phyloP scores from a whole-genome alignment of 1,140 invertebrate species.

The Bradynema listronoti region DNA sequence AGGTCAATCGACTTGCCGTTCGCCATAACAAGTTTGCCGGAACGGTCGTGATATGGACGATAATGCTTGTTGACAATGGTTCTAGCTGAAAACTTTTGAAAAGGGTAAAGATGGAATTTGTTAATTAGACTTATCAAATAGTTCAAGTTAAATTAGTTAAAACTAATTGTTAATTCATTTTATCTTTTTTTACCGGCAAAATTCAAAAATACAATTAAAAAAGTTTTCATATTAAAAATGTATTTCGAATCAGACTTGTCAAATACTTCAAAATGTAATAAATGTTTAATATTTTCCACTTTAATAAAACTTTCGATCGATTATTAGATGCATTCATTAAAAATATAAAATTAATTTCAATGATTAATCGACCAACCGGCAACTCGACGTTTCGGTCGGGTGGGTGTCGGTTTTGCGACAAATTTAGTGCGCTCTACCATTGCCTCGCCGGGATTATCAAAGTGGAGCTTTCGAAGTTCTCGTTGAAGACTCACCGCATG shows the following conservation, averaged over 20 bases:
- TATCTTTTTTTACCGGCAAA: too few relatives aligned
- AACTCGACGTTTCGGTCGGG: constrained; percentile 1
- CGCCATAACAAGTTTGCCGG: constrained; percentile 7
- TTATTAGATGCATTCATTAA: too few relatives aligned
- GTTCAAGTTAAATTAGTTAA: too few relatives aligned
- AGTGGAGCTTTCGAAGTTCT: constrained; percentile 4
- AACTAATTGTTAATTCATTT: too few relatives aligned
- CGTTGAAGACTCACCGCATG: constrained; percentile 6
- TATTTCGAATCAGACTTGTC: too few relatives aligned
- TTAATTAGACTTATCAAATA: too few relatives aligned
- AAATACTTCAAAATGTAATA: too few relatives aligned
- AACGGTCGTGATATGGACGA: constrained; percentile 12
- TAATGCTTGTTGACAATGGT: background rate
- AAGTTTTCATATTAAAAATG: too few relatives aligned
- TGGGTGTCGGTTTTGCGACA: background rate
- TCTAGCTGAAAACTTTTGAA: constrained; percentile 6
- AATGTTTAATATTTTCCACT: too few relatives aligned
- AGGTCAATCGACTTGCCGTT: constrained; percentile 16
- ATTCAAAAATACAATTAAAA: too few relatives aligned
- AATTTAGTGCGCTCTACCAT: background rate
- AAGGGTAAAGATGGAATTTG: background rate
- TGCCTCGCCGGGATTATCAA: constrained; percentile 5
- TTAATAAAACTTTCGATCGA: too few relatives aligned
- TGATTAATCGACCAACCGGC: background rate
- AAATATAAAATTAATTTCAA: too few relatives aligned